Evolutionary conservation across 2,113 vertebrate species (phyloP).

Genomic region (Zapus hudsonius): DNA sequence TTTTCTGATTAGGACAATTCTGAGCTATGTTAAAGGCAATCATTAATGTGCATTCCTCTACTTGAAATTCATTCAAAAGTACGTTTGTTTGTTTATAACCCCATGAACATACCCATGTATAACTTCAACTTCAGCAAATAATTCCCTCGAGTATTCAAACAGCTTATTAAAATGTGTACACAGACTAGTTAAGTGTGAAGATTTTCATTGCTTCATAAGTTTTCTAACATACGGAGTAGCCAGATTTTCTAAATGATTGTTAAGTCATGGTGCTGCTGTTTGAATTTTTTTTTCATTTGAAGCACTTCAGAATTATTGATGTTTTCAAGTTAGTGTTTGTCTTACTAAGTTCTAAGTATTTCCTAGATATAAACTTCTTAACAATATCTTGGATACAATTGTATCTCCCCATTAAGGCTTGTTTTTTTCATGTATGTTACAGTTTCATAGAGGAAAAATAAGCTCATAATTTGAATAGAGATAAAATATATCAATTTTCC

Average conservation of each 20-base stretch:
- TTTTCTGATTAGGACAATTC: not conserved
- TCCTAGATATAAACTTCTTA: not conserved
- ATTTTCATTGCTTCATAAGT: not conserved
- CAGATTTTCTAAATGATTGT: conserved; percentile 19
- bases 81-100: not conserved
- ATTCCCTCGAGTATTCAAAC: not conserved
- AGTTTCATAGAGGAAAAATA: not conserved
- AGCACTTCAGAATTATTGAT: not conserved
- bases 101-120: not conserved
- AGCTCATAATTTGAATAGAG: not conserved
- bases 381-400: not conserved
- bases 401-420: not conserved
- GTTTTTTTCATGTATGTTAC: not conserved
- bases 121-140: not conserved
- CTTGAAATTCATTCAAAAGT: not conserved
- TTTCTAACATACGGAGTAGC: not conserved
- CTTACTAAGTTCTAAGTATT: not conserved
- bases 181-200: not conserved
- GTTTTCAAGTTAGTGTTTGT: not conserved
- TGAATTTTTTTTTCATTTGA: not conserved
- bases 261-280: not conserved
- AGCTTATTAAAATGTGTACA: not conserved
- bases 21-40: not conserved
- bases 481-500: not conserved
- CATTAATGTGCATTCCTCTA: not conserved